Evolutionary conservation across 64 coral and sea anemone genomes (phyloP).

Genomic region (Montipora foliosa): DNA sequence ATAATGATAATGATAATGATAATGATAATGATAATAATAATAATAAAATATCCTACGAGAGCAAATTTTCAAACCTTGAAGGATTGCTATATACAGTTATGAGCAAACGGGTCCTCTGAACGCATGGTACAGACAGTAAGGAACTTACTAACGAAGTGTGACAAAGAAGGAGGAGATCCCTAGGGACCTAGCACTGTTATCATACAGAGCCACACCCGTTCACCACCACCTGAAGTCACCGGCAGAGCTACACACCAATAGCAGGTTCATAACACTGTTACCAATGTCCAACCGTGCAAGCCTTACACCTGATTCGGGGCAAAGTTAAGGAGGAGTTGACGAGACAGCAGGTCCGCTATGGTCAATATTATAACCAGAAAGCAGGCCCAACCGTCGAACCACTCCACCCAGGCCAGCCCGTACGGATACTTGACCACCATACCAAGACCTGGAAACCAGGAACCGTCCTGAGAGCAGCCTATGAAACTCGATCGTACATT

Average conservation of each 20-base stretch:
- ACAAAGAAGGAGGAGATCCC: conserved; percentile 33
- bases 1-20: too few relatives aligned
- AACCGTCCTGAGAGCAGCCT: too few relatives aligned
- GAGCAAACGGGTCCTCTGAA: conserved; percentile 25
- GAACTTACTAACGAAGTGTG: too few relatives aligned
- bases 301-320: not conserved
- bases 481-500: too few relatives aligned
- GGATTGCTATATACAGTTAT: too few relatives aligned
- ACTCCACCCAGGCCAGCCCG: not conserved
- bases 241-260: conserved; percentile 1
- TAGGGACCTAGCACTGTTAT: conserved; percentile 31
- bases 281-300: conserved; percentile 11
- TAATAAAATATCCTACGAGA: too few relatives aligned
- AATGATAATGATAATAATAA: too few relatives aligned
- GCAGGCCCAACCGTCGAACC: not conserved
- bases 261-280: conserved; percentile 5
- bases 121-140: too few relatives aligned
- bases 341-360: not conserved
- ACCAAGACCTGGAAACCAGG: too few relatives aligned
- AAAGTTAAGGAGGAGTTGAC: too few relatives aligned
- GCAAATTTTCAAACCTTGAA: too few relatives aligned
- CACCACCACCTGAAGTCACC: conserved; percentile 17
- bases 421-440: too few relatives aligned
- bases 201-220: conserved; percentile 58
- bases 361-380: not conserved